Evolutionary conservation across 2,888 invertebrate genomes (phyloP).

Genomic region (Noctua comes): DNA sequence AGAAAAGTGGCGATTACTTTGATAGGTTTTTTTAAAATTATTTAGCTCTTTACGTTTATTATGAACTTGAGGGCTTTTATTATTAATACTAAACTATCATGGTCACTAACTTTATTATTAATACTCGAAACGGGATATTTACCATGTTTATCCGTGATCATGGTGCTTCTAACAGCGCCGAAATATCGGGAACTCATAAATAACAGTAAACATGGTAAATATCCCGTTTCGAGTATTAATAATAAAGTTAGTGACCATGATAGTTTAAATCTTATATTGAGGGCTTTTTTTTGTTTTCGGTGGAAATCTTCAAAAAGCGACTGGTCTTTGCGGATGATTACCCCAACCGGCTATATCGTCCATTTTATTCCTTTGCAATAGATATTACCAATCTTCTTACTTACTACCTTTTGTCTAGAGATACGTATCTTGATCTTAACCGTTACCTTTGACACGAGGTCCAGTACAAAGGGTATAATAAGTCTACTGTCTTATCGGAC

Average conservation of each 20-base stretch:
- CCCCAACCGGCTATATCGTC: not conserved
- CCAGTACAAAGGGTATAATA: conserved; percentile 14
- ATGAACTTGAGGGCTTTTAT: not conserved
- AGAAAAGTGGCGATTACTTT: not conserved
- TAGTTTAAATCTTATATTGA: too few relatives aligned
- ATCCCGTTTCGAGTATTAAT: too few relatives aligned
- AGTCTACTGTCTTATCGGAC: conserved; percentile 17
- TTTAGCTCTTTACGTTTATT: not conserved
- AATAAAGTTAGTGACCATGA: too few relatives aligned
- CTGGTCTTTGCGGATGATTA: not conserved
- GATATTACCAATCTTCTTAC: not conserved
- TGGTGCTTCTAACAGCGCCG: too few relatives aligned
- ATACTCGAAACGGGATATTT: too few relatives aligned
- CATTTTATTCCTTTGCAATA: not conserved
- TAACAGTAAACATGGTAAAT: too few relatives aligned
- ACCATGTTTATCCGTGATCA: too few relatives aligned
- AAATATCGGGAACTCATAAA: too few relatives aligned
- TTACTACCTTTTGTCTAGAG: conserved; percentile 12
- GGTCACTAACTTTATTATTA: too few relatives aligned
- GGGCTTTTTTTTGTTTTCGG: not conserved
- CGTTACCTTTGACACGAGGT: conserved; percentile 26
- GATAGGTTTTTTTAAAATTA: not conserved
- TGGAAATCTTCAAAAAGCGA: not conserved
- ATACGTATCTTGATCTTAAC: conserved; percentile 17
- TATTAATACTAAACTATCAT: too few relatives aligned